phyloP scores from a whole-genome alignment of 1,140 invertebrate genomes.

The Habropoda laboriosa region DNA sequence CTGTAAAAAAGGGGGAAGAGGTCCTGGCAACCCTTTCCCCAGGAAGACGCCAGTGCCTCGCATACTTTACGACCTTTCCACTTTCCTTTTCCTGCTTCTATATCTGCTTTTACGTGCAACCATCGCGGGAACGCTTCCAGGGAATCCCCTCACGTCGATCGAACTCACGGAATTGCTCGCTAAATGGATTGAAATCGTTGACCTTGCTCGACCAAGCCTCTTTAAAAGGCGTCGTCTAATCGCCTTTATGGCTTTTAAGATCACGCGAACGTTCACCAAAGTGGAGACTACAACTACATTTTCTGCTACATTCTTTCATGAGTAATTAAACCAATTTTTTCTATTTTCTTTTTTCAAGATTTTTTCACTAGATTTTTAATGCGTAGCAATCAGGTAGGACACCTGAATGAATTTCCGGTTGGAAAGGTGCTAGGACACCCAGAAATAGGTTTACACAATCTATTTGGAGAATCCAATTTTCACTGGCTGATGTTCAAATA shows the following conservation, averaged over 20 bases:
- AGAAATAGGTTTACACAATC: neutral
- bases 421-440: neutral
- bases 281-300: no score
- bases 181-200: slow-evolving; percentile 32
- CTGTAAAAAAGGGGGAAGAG: slow-evolving; percentile 31
- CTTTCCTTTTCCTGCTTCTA: slow-evolving; percentile 31
- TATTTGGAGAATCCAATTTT: slow-evolving; percentile 3
- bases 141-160: slow-evolving; percentile 9
- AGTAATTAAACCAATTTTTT: no score
- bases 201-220: neutral
- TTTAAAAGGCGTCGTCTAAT: neutral
- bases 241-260: neutral
- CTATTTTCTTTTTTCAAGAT: neutral
- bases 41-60: slow-evolving; percentile 32
- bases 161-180: neutral
- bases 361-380: neutral
- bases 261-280: no score
- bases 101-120: slow-evolving; percentile 15
- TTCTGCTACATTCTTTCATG: neutral
- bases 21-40: slow-evolving; percentile 60
- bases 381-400: neutral
- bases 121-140: slow-evolving; percentile 31
- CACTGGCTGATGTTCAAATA: neutral
- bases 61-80: slow-evolving; percentile 51
- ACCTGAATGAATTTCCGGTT: neutral